A percentile compares a stretch with the other conserved stretches of the same genome.
Conservation (phyloP, 2,113 vertebrate species). For the Ictidomys tridecemlineatus region DNA sequence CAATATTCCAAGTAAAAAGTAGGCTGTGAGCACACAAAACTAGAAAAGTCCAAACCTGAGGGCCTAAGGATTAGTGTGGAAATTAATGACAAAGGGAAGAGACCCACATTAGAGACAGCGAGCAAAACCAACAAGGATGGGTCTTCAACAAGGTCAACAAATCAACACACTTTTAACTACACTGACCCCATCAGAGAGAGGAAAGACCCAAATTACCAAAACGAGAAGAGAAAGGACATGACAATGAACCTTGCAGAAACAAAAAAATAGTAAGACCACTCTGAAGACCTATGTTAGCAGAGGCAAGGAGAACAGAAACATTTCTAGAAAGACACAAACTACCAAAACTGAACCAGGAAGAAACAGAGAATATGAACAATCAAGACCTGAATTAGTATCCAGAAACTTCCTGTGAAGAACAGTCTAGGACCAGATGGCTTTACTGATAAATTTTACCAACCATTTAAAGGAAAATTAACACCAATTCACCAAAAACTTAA, state of each 20-base stretch:
- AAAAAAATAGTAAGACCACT: not conserved
- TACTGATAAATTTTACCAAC: not conserved
- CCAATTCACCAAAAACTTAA: not conserved
- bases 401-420: not conserved
- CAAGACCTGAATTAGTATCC: not conserved
- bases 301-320: too few species aligned
- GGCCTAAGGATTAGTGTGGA: not conserved
- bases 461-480: conserved; percentile 27
- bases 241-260: not conserved
- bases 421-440: not conserved
- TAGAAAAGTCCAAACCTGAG: conserved; percentile 32
- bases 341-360: not conserved
- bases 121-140: not conserved
- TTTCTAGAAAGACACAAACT: not conserved
- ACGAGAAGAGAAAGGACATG: not conserved
- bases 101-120: not conserved
- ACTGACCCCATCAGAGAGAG: not conserved
- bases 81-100: not conserved
- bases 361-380: conserved; percentile 4
- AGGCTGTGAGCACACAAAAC: not conserved
- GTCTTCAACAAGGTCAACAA: not conserved
- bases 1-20: not conserved
- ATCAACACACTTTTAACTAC: not conserved
- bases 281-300: not conserved
- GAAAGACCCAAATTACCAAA: not conserved